These are phyloP conservation scores for Noctua comes DNA, from an alignment of 2,888 invertebrate genomes.

Conservation along the genomic window DNA sequence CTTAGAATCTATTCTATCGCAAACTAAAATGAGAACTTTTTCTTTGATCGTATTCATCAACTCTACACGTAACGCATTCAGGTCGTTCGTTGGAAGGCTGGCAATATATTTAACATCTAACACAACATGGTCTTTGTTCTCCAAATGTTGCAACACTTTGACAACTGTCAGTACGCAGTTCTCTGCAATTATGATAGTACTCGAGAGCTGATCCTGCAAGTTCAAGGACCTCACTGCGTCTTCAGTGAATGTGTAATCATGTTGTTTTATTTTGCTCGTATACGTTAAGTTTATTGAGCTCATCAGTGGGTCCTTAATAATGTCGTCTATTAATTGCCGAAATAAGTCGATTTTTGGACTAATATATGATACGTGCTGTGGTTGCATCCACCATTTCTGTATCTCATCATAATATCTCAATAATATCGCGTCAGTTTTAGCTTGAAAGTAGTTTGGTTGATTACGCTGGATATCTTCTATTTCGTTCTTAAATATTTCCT, in stretches of 20 bases:
- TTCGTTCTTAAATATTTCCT: slow-evolving; percentile 1
- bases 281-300: neutral
- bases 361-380: neutral
- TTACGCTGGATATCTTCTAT: slow-evolving; percentile 4
- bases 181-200: slow-evolving; percentile 2
- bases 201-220: neutral
- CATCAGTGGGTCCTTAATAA: neutral
- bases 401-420: neutral
- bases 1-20: neutral
- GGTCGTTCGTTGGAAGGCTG: slow-evolving; percentile 7
- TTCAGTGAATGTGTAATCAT: slow-evolving; percentile 7
- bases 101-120: slow-evolving; percentile 23
- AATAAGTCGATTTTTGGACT: neutral
- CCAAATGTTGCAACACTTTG: slow-evolving; percentile 20
- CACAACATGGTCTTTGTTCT: slow-evolving; percentile 3
- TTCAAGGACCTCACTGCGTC: neutral
- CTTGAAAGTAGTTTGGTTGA: slow-evolving; percentile 1
- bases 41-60: neutral
- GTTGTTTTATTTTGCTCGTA: neutral
- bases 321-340: neutral
- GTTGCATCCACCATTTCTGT: neutral
- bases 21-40: slow-evolving; percentile 16
- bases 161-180: slow-evolving; percentile 9
- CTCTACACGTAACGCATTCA: neutral
- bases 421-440: neutral